Conservation (phyloP, 2,797 vertebrate species). For the Helostoma temminkii region DNA sequence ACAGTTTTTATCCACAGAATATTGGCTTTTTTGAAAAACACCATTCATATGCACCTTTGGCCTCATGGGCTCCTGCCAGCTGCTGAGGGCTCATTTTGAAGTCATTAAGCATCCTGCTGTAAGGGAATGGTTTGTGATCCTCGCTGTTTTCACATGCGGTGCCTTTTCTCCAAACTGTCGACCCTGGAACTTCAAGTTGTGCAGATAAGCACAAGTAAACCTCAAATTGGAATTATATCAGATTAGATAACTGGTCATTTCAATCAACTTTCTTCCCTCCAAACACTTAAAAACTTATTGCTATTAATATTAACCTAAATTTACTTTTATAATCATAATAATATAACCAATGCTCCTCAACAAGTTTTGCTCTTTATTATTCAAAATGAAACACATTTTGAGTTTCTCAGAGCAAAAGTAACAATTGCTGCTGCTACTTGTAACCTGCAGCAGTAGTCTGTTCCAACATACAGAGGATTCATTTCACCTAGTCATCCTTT, state of each 20-base stretch:
- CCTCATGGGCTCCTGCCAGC: slow-evolving; percentile 53
- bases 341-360: too few relatives aligned
- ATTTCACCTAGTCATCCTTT: neutral
- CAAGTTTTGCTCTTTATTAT: too few relatives aligned
- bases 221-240: neutral
- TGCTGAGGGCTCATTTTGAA: slow-evolving; percentile 52
- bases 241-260: neutral
- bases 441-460: too few relatives aligned
- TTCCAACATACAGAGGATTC: neutral
- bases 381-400: neutral
- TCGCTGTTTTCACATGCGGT: slow-evolving; percentile 4
- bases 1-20: slow-evolving; percentile 68
- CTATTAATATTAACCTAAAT: too few relatives aligned
- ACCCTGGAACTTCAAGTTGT: neutral
- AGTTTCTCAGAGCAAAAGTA: neutral
- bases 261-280: too few relatives aligned
- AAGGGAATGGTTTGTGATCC: slow-evolving; percentile 2
- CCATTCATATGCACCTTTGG: slow-evolving; percentile 40
- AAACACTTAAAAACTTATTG: too few relatives aligned
- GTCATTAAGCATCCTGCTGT: slow-evolving; percentile 48
- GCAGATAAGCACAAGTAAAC: slow-evolving; percentile 7
- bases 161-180: slow-evolving; percentile 2
- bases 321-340: too few relatives aligned
- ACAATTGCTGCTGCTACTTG: too few relatives aligned
- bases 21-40: slow-evolving; percentile 64